Conservation (phyloP, 2,113 vertebrate genomes). For the Ochotona curzoniae region DNA sequence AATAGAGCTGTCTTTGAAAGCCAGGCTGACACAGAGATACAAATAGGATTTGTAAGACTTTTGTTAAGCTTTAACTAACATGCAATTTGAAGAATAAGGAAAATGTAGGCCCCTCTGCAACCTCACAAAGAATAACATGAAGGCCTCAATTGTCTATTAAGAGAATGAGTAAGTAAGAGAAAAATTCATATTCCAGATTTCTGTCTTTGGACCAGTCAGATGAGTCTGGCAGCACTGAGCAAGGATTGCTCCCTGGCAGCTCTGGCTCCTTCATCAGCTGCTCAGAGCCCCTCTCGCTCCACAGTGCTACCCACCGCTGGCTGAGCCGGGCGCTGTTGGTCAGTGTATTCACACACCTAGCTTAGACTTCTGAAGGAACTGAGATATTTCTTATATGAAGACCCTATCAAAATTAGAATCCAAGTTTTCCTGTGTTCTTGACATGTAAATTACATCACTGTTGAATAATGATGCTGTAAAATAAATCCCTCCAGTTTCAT, state of each 20-base stretch:
- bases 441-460: not conserved
- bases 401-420: constrained; percentile 16
- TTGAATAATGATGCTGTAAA: not conserved
- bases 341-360: not conserved
- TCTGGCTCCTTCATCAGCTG: not conserved
- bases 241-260: not conserved
- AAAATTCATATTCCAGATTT: constrained; percentile 3
- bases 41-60: not conserved
- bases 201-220: constrained; percentile 38
- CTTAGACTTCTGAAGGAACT: not conserved
- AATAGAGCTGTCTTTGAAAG: not conserved
- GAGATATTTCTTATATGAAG: constrained; percentile 7
- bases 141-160: not conserved
- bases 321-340: not conserved
- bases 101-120: not conserved
- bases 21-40: not conserved
- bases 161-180: not conserved
- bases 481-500: not conserved
- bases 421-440: not conserved
- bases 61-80: not conserved
- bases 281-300: too few relatives aligned
- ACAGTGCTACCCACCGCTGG: not conserved
- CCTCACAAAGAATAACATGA: not conserved
- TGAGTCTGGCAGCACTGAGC: not conserved
- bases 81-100: not conserved